A percentile compares a stretch with the other conserved stretches of the same genome.
Evolutionary conservation across 2,113 vertebrate species (phyloP).

Genomic region (Calypte anna): DNA sequence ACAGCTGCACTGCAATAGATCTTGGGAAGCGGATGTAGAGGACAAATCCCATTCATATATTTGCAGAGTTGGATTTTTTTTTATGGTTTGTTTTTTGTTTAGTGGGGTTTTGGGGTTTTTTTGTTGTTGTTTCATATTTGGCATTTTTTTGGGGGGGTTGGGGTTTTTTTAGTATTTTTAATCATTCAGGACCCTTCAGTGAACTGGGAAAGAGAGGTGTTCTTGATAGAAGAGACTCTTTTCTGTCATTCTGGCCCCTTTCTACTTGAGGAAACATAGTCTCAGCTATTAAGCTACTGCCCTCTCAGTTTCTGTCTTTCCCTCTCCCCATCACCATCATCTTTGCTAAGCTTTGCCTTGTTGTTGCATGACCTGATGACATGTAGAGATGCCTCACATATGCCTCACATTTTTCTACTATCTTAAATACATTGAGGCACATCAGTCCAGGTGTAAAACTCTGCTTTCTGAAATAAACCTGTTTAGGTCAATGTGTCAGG

Average conservation of each 20-base stretch:
- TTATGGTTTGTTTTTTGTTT: too few relatives aligned
- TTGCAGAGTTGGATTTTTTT: background rate
- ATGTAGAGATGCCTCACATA: background rate
- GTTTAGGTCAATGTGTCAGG: conserved; percentile 44
- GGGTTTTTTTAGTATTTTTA: background rate
- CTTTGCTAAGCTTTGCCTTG: background rate
- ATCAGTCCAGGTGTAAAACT: conserved; percentile 14
- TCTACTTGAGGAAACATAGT: background rate
- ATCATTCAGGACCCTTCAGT: background rate
- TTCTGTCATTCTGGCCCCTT: background rate
- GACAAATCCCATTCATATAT: background rate
- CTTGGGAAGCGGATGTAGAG: background rate
- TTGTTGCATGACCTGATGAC: background rate
- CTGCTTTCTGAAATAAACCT: background rate
- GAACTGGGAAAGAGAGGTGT: background rate
- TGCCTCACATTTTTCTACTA: background rate
- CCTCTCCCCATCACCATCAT: background rate
- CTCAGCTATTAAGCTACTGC: background rate
- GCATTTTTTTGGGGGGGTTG: too few relatives aligned
- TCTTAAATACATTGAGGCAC: background rate
- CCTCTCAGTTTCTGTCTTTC: background rate
- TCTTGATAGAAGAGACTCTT: background rate
- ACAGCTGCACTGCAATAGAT: background rate
- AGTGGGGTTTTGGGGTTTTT: too few relatives aligned
- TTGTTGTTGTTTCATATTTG: too few relatives aligned